A percentile compares a stretch with the other conserved stretches of the same genome.
Conservation (phyloP, 2,797 vertebrate species). For the Babyrousa celebensis region DNA sequence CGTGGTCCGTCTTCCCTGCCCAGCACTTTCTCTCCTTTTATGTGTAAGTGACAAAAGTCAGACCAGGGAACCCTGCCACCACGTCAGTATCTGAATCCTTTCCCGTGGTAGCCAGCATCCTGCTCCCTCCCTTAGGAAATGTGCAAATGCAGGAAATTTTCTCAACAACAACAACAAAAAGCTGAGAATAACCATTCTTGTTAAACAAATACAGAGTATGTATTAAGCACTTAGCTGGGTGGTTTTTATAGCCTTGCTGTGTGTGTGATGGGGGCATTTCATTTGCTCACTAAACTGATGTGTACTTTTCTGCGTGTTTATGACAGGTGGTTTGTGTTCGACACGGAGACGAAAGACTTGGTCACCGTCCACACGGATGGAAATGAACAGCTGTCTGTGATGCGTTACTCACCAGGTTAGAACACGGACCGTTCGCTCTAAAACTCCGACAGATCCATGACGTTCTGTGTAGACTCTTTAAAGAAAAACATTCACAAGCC, state of each 20-base stretch:
- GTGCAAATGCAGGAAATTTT: accelerated
- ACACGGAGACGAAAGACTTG: conserved; percentile 98
- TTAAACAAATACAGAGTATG: not conserved
- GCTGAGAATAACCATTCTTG: not conserved
- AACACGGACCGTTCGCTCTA: not conserved
- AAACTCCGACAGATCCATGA: not conserved
- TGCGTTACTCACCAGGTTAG: conserved; percentile 97
- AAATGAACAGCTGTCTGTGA: conserved; percentile 98
- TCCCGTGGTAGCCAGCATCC: accelerated
- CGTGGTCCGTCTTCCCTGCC: not conserved
- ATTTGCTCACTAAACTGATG: conserved; percentile 72
- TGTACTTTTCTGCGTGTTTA: conserved; percentile 83
- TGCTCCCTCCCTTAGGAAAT: not conserved
- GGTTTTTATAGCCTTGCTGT: not conserved
- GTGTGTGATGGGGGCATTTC: not conserved
- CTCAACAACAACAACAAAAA: not conserved
- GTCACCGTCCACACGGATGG: conserved; percentile 99
- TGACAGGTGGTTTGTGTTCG: conserved; percentile 98
- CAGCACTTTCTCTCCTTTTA: not conserved
- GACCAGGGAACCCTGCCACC: accelerated
- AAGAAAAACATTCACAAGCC: not conserved
- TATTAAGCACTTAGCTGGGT: conserved; percentile 70
- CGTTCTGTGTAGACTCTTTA: not conserved
- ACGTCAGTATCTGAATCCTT: accelerated
- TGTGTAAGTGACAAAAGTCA: not conserved